Evolutionary conservation across 2,888 invertebrate genomes (phyloP), one percentile per base, ranked within the genome.

Genomic region (Monochamus alternatus): DNA sequence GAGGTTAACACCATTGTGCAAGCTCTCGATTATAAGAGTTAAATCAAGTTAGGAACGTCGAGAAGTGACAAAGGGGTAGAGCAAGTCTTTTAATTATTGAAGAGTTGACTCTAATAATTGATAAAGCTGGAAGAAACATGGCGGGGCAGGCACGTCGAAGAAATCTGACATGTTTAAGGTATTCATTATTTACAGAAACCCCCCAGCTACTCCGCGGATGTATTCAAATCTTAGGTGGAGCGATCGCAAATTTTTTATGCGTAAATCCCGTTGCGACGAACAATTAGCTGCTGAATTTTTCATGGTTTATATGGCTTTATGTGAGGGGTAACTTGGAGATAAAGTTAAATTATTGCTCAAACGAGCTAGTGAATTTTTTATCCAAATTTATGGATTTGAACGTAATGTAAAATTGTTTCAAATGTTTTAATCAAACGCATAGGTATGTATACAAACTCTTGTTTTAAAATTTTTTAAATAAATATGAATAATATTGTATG

Each of bases 121-220:
- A 67, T 52, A 38, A 51, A 14, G 5, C 38, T 52, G 66, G 55
- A 67, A 67, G 66, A 67, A 67, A 30, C 30, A 38, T n/a, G n/a
- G 55, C 32, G 14, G 66, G 14, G 55, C 9, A 12, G n/a, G 30
- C 30, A 31, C 4, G 22, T 30, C 52, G 31, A 67, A 67, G 66
- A 67, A 67, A 55, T 67, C 32, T 67, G 32, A 67, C 66, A 67
- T 67, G 66, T 67, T 67, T 55, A 52, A 55, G 55, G 5, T 55
- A 55, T 67, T n/a, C 30, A 67, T 67, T 67, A 67, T 55, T 67
- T 32, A 67, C 8, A 9, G 7, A n/a, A 51, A 32, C 31, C 66
- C 66, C 52, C 51, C 9, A 32, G 66, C 51, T 38, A 14, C 12
- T 31, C n/a, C 3, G 5, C 44, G 14, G 51, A 55, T 51, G 55